Conservation (phyloP, 2,113 vertebrate species). For the Irena cyanogastra region DNA sequence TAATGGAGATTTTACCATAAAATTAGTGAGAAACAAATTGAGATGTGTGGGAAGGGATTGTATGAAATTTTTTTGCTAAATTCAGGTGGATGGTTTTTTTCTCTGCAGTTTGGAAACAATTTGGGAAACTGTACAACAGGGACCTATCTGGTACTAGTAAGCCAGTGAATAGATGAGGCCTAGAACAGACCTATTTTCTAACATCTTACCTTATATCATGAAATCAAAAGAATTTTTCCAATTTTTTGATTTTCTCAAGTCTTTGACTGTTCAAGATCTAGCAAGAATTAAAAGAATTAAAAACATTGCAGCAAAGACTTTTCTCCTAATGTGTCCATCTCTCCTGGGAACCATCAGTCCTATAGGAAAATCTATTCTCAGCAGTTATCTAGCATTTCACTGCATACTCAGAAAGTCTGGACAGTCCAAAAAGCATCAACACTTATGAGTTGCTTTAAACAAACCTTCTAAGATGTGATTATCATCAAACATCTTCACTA, state of each 20-base stretch:
- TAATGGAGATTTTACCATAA: not conserved
- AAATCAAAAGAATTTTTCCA: not conserved
- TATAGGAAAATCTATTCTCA: not conserved
- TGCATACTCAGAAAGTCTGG: not conserved
- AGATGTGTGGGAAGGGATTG: not conserved
- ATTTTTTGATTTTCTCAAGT: not conserved
- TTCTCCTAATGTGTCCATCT: not conserved
- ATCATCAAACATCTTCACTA: not conserved
- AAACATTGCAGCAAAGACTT: not conserved
- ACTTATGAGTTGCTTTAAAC: not conserved
- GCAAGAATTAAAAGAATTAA: not conserved
- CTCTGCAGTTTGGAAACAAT: not conserved
- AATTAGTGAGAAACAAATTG: not conserved
- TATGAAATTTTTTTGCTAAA: not conserved
- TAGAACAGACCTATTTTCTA: not conserved
- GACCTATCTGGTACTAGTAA: not conserved
- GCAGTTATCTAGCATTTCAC: not conserved
- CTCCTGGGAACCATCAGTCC: not conserved
- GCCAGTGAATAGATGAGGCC: not conserved
- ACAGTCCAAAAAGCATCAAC: not conserved
- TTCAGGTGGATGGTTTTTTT: not conserved
- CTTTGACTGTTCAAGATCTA: not conserved
- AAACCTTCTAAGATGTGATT: not conserved
- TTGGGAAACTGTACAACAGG: not conserved
- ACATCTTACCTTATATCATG: not conserved